Evolutionary conservation across 1,140 invertebrate genomes (phyloP).

Genomic region (Drosophila insularis): DNA sequence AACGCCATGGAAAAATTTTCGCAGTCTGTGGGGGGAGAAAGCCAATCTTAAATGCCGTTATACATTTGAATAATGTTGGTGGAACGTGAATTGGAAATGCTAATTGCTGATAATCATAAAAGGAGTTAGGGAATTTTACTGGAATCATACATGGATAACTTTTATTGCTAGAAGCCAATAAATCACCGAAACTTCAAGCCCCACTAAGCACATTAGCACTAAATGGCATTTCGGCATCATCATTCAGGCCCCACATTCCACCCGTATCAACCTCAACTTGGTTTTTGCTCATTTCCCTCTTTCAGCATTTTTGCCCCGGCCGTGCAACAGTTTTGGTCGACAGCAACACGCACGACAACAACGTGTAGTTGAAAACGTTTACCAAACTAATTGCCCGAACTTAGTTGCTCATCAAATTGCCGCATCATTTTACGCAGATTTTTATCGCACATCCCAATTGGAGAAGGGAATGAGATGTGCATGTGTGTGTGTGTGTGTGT

Average conservation of each 20-base stretch:
- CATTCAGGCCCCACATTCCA: background rate
- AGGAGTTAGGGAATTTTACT: background rate
- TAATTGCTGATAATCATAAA: slow-evolving; percentile 3
- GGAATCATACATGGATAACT: slow-evolving; percentile 3
- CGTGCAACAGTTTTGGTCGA: slow-evolving; percentile 44
- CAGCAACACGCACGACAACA: slow-evolving; percentile 32
- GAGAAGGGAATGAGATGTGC: background rate
- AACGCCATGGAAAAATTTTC: slow-evolving; percentile 28
- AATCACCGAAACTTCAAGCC: slow-evolving; percentile 44
- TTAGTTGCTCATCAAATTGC: slow-evolving; percentile 79
- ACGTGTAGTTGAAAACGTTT: slow-evolving; percentile 34
- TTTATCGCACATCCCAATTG: slow-evolving; percentile 58
- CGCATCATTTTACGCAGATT: slow-evolving; percentile 77
- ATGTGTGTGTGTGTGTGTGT: background rate
- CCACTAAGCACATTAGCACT: slow-evolving; percentile 51
- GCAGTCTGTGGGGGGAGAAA: background rate
- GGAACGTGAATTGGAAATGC: slow-evolving; percentile 2
- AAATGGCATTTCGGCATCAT: slow-evolving; percentile 38
- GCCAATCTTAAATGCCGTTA: slow-evolving; percentile 5
- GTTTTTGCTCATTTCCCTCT: slow-evolving; percentile 1
- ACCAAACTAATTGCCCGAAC: slow-evolving; percentile 73
- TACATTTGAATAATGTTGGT: background rate
- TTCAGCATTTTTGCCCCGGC: background rate
- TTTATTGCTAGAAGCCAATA: slow-evolving; percentile 16
- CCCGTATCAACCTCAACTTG: background rate